phyloP scores from a whole-genome alignment of 2,797 vertebrate genomes.

The Macropodus opercularis region DNA sequence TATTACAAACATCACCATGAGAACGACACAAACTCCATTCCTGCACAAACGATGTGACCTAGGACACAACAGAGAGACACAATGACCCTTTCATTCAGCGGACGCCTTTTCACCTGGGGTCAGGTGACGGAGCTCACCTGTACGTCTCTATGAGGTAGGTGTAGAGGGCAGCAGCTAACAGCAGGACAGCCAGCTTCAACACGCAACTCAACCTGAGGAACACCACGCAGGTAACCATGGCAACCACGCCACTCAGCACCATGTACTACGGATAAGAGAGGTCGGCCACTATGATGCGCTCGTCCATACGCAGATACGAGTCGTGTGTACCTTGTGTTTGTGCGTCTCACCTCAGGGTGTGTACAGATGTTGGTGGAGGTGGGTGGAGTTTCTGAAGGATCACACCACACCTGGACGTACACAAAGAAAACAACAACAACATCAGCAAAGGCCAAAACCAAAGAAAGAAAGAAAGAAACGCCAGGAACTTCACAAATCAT shows the following conservation, averaged over 20 bases:
- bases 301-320: no score
- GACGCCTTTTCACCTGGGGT: no score
- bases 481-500: no score
- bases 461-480: no score
- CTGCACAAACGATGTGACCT: conserved; percentile 51
- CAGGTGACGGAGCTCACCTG: conserved; percentile 28
- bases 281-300: background rate
- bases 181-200: conserved; percentile 40
- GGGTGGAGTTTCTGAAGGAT: conserved; percentile 31
- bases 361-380: conserved; percentile 45
- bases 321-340: no score
- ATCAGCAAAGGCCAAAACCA: no score
- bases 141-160: conserved; percentile 39
- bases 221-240: conserved; percentile 50
- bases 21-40: conserved; percentile 32
- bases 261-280: conserved; percentile 13
- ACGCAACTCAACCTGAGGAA: conserved; percentile 52
- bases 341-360: conserved; percentile 32
- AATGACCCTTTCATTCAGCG: no score
- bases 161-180: conserved; percentile 39
- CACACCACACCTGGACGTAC: conserved; percentile 49
- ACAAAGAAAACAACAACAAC: background rate
- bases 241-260: conserved; percentile 48
- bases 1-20: conserved; percentile 51
- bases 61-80: conserved; percentile 1